A percentile compares a stretch with the other conserved stretches of the same genome.
Evolutionary conservation across 2,888 invertebrate species (phyloP).

Genomic region (Marasmarcha lunaedactyla): DNA sequence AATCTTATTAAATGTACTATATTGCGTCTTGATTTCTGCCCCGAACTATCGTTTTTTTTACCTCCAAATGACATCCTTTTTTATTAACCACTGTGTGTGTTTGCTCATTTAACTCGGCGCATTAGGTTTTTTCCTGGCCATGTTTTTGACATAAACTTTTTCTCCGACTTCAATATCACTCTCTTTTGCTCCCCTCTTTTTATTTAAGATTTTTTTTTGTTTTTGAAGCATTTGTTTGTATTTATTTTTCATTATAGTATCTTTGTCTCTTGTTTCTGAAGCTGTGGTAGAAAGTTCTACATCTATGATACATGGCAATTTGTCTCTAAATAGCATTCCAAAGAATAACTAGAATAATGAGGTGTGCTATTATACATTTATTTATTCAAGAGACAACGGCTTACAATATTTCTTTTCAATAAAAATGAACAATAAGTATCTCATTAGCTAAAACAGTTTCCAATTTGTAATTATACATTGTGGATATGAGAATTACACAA

Average conservation of each 20-base stretch:
- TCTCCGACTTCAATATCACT: conserved; percentile 8
- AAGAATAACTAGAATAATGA: conserved; percentile 12
- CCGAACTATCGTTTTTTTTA: conserved; percentile 10
- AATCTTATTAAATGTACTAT: conserved; percentile 15
- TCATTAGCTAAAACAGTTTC: too few relatives aligned
- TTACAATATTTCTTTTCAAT: too few relatives aligned
- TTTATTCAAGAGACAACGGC: neutral
- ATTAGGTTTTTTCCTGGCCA: conserved; percentile 10
- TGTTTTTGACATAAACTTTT: conserved; percentile 12
- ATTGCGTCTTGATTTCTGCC: conserved; percentile 8
- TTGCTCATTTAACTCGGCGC: conserved; percentile 4
- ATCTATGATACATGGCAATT: neutral
- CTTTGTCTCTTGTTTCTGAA: conserved; percentile 12
- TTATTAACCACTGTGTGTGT: conserved; percentile 8
- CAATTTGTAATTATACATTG: too few relatives aligned
- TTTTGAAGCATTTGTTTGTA: conserved; percentile 4
- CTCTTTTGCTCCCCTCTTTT: conserved; percentile 7
- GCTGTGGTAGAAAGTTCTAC: conserved; percentile 6
- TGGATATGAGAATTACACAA: too few relatives aligned
- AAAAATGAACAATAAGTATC: too few relatives aligned
- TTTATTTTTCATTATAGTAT: conserved; percentile 5
- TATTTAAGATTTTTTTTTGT: too few relatives aligned
- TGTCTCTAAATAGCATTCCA: conserved; percentile 13
- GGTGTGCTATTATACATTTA: conserved; percentile 15
- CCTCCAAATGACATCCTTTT: conserved; percentile 4